These are phyloP conservation scores for Pteropus rufus DNA, from an alignment of 2,797 vertebrate genomes.

Conservation along the genomic window DNA sequence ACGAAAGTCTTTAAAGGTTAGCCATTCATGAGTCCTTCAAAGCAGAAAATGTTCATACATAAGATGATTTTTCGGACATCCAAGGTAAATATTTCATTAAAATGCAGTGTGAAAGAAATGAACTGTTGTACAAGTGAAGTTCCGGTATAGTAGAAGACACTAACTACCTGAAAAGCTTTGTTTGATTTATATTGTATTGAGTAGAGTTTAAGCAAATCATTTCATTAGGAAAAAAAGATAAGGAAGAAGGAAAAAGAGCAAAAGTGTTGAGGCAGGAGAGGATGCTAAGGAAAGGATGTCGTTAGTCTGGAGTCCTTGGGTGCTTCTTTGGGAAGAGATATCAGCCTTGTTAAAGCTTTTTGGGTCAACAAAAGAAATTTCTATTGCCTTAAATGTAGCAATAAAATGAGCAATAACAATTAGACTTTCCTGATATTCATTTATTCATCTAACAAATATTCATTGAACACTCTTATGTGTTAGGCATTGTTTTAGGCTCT, in stretches of 20 bases:
- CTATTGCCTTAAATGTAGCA: neutral
- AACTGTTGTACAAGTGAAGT: neutral
- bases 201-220: neutral
- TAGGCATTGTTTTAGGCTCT: neutral
- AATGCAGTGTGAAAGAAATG: neutral
- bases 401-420: neutral
- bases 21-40: neutral
- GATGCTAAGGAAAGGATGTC: neutral
- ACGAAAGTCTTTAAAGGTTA: neutral
- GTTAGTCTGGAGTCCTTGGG: neutral
- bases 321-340: neutral
- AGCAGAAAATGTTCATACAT: neutral
- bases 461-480: neutral
- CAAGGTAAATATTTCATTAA: neutral
- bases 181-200: neutral
- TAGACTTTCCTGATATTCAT: neutral
- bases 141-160: neutral
- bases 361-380: neutral
- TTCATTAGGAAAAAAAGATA: neutral
- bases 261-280: neutral
- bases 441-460: neutral
- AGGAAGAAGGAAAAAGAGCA: neutral
- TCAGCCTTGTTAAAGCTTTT: neutral
- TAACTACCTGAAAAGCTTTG: neutral
- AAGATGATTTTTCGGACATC: neutral